phyloP scores from a whole-genome alignment of 2,888 invertebrate species.

The Ommatoiulus sabulosus region DNA sequence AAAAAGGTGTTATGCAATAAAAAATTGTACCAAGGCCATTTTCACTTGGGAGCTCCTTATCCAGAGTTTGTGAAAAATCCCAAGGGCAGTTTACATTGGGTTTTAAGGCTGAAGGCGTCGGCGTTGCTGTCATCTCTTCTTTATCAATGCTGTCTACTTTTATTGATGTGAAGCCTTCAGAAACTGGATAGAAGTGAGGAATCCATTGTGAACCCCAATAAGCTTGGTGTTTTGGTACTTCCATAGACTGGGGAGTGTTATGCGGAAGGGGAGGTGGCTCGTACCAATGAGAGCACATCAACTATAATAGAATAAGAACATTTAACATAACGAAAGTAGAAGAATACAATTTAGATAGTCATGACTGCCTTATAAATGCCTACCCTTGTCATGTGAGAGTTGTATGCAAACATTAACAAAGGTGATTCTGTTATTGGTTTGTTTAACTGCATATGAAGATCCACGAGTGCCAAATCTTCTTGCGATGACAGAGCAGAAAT shows the following conservation, averaged over 20 bases:
- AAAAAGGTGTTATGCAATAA: background rate
- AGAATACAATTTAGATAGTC: too few species aligned
- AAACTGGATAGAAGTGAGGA: conserved; percentile 77
- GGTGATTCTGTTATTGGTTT: conserved; percentile 93
- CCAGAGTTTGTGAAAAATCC: conserved; percentile 53
- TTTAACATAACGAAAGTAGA: background rate
- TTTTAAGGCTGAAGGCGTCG: conserved; percentile 28
- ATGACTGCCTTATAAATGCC: background rate
- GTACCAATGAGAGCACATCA: conserved; percentile 71
- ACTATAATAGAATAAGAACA: conserved; percentile 63
- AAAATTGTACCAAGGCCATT: background rate
- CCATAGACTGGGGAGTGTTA: conserved; percentile 60
- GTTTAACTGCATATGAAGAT: conserved; percentile 94
- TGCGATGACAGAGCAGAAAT: conserved; percentile 93
- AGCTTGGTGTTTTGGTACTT: conserved; percentile 56
- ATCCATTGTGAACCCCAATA: conserved; percentile 75
- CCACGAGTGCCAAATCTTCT: conserved; percentile 90
- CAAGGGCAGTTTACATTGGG: conserved; percentile 38
- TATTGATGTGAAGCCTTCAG: conserved; percentile 77
- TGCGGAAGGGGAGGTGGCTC: conserved; percentile 64
- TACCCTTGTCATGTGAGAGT: conserved; percentile 89
- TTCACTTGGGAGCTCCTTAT: background rate
- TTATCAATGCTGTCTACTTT: conserved; percentile 72
- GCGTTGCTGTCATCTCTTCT: background rate
- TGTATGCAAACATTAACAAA: conserved; percentile 92